Conservation (phyloP, 2,888 invertebrate species). For the Amaurobius ferox region DNA sequence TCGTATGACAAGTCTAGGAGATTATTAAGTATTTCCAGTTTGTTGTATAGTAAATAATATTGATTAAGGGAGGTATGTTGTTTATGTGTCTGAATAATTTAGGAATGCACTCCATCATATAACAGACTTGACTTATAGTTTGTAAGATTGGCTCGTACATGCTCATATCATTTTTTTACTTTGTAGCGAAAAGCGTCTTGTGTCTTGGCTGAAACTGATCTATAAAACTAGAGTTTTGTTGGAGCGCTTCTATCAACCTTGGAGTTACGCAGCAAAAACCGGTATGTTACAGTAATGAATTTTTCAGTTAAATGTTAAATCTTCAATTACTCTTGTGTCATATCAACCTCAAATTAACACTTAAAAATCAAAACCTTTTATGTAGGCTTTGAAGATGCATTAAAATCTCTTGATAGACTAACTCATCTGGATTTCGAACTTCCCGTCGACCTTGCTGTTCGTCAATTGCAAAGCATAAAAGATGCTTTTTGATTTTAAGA, state of each 20-base stretch:
- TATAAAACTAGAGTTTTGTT: constrained; percentile 85
- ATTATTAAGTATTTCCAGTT: too few species aligned
- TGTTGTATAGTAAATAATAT: too few species aligned
- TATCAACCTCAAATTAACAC: too few species aligned
- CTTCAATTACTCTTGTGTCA: constrained; percentile 72
- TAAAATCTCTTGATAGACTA: constrained; percentile 92
- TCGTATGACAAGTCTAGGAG: too few species aligned
- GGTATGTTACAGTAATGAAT: constrained; percentile 83
- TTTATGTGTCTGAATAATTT: too few species aligned
- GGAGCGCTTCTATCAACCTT: constrained; percentile 81
- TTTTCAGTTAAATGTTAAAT: too few species aligned
- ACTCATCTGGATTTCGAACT: constrained; percentile 91
- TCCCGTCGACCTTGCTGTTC: constrained; percentile 96
- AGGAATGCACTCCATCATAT: too few species aligned
- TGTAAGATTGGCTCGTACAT: too few species aligned
- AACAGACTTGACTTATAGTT: too few species aligned
- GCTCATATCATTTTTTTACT: constrained; percentile 62
- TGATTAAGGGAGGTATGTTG: too few species aligned
- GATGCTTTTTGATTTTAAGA: constrained; percentile 86
- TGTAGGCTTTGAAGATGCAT: constrained; percentile 97
- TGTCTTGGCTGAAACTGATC: constrained; percentile 95
- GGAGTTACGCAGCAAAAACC: constrained; percentile 97
- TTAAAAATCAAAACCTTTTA: too few species aligned
- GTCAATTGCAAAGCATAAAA: constrained; percentile 98
- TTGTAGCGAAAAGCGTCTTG: constrained; percentile 90